Evolutionary conservation across 2,113 vertebrate species (phyloP).

Genomic region (Struthidea cinerea): DNA sequence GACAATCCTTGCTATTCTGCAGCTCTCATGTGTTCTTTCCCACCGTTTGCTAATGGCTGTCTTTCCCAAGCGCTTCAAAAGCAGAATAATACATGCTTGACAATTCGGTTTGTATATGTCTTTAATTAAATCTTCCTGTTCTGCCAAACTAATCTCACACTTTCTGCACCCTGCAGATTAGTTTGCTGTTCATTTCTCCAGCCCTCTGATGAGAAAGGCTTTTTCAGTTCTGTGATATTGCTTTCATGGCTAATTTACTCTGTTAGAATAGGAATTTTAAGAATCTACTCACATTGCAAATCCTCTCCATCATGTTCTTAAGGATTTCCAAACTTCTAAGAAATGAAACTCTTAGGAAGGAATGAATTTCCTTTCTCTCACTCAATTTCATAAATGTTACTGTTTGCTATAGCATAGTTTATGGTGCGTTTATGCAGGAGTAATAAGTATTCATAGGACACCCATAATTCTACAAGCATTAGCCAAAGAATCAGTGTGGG

Average conservation of each 20-base stretch:
- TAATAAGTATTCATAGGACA: neutral
- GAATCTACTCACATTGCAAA: neutral
- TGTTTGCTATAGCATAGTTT: neutral
- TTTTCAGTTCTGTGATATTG: conserved; percentile 15
- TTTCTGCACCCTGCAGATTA: neutral
- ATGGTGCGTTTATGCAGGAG: neutral
- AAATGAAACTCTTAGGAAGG: neutral
- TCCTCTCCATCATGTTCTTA: neutral
- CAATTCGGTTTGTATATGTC: neutral
- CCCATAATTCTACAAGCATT: neutral
- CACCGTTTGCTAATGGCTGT: neutral
- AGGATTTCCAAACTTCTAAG: neutral
- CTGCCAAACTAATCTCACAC: neutral
- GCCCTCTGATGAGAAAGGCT: neutral
- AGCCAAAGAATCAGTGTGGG: neutral
- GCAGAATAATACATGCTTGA: neutral
- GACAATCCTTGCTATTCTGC: neutral
- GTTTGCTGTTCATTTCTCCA: neutral
- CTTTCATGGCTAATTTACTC: conserved; percentile 37
- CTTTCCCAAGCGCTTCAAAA: neutral
- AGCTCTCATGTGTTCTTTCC: neutral
- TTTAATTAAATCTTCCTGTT: conserved; percentile 48
- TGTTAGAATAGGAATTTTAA: conserved; percentile 18
- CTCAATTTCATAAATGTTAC: neutral
- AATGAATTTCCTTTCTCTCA: neutral